phyloP scores from a whole-genome alignment of 30 jellyfish, hydroid and myxozoan species.

The Hydractinia echinata region DNA sequence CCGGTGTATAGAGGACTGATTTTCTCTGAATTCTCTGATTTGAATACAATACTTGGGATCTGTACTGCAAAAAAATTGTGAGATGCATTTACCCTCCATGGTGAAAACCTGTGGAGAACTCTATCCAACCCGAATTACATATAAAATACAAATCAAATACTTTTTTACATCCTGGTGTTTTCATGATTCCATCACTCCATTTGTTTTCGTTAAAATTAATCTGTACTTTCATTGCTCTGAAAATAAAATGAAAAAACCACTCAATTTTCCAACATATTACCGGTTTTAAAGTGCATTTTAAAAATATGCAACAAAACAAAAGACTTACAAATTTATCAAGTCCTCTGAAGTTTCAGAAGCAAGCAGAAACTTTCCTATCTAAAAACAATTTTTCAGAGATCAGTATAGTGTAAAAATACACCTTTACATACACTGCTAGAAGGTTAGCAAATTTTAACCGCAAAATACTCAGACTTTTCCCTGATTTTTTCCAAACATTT shows the following conservation, averaged over 20 bases:
- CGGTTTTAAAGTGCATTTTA: not conserved
- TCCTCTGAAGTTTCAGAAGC: slow-evolving; percentile 23
- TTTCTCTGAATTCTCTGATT: too few relatives aligned
- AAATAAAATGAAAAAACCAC: not conserved
- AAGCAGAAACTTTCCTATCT: slow-evolving; percentile 28
- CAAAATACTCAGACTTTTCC: not conserved
- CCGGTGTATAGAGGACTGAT: too few relatives aligned
- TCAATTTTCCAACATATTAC: not conserved
- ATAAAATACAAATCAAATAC: not conserved
- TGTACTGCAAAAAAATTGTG: too few relatives aligned
- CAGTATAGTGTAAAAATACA: not conserved
- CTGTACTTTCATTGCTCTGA: slow-evolving; percentile 25
- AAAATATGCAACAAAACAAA: too few relatives aligned
- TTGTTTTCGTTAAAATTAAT: slow-evolving; percentile 13
- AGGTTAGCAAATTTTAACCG: not conserved
- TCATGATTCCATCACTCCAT: slow-evolving; percentile 4
- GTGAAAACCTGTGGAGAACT: too few relatives aligned
- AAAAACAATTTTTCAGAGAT: not conserved
- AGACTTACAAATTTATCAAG: slow-evolving; percentile 24
- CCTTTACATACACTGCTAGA: not conserved
- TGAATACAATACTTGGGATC: too few relatives aligned
- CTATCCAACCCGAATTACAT: too few relatives aligned
- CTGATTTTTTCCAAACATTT: too few relatives aligned
- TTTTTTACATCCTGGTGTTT: slow-evolving; percentile 26
- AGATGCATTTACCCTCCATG: too few relatives aligned